Percentiles rank a stretch among this genome's conserved stretches.
phyloP scores from a whole-genome alignment of 1,140 invertebrate species.

The Penaeus vannamei region DNA sequence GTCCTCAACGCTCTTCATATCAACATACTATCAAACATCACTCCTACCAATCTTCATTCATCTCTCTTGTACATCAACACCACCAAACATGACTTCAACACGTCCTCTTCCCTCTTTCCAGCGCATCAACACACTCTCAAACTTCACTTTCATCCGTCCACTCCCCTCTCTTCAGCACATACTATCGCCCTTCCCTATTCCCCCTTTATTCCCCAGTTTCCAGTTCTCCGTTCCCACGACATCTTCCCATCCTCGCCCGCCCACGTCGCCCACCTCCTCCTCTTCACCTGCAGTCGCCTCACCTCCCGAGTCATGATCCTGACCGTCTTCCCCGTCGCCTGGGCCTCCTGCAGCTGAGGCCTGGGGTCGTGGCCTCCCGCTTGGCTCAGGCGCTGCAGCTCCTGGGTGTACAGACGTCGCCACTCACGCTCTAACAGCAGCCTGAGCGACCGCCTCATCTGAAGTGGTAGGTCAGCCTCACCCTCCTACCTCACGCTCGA shows the following conservation, averaged over 20 bases:
- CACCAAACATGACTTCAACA: too few species aligned
- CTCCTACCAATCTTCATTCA: too few species aligned
- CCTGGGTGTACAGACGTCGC: conserved; percentile 21
- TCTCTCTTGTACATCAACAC: background rate
- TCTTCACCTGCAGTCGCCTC: background rate
- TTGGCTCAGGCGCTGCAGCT: background rate
- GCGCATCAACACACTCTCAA: too few species aligned
- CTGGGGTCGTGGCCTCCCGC: background rate
- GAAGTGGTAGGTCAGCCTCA: background rate
- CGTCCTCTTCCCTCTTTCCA: background rate
- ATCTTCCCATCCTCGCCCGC: background rate
- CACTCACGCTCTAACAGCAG: conserved; percentile 21
- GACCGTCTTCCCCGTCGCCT: background rate
- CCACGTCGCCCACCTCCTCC: background rate
- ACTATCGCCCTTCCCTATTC: too few species aligned
- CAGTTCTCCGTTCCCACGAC: background rate
- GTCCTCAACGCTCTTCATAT: too few species aligned
- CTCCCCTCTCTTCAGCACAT: background rate
- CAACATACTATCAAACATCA: too few species aligned
- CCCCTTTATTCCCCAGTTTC: background rate
- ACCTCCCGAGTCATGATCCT: background rate
- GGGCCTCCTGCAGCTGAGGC: background rate
- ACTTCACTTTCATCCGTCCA: background rate
- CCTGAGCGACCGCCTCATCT: conserved; percentile 13
- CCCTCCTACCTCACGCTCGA: too few species aligned